These are phyloP conservation scores for Cynodonichthys magdalenae DNA, from an alignment of 2,797 vertebrate species.

Conservation along the genomic window DNA sequence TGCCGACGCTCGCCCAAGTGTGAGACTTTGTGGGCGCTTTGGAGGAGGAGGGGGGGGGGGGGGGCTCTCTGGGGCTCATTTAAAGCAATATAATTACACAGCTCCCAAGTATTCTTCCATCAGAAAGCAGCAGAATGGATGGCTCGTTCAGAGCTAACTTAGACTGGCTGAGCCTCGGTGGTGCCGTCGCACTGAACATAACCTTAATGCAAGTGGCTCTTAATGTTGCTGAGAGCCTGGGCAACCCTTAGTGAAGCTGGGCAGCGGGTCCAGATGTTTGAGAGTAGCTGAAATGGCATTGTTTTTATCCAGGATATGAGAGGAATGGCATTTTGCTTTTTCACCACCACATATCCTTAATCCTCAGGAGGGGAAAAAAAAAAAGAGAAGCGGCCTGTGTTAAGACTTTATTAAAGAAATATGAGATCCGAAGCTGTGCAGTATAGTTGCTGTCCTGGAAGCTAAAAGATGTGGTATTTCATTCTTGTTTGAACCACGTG, in stretches of 20 bases:
- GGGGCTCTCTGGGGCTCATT: conserved; percentile 78
- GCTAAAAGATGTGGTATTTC: conserved; percentile 41
- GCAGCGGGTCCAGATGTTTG: conserved; percentile 72
- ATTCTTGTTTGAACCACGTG: conserved; percentile 35
- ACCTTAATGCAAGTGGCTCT: conserved; percentile 63
- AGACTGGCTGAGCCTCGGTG: conserved; percentile 61
- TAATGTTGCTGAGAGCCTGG: conserved; percentile 52
- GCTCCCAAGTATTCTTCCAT: conserved; percentile 80
- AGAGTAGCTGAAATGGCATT: conserved; percentile 58
- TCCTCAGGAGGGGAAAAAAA: conserved; percentile 45
- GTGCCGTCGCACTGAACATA: conserved; percentile 59
- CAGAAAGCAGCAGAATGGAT: conserved; percentile 81
- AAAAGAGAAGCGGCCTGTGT: conserved; percentile 41
- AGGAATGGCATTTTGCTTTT: conserved; percentile 53
- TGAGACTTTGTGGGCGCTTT: conserved; percentile 79
- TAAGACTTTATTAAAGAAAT: conserved; percentile 72
- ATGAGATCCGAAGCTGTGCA: conserved; percentile 61
- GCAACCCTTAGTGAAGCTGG: conserved; percentile 51
- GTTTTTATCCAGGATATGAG: conserved; percentile 60
- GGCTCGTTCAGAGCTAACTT: conserved; percentile 77
- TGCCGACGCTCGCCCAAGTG: conserved; percentile 80
- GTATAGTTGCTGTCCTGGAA: conserved; percentile 24
- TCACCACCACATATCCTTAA: conserved; percentile 45
- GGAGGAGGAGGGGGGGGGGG: conserved; percentile 51
- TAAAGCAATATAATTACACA: conserved; percentile 84